Conservation (phyloP, 2,888 invertebrate species). For the Drosophila histrio region DNA sequence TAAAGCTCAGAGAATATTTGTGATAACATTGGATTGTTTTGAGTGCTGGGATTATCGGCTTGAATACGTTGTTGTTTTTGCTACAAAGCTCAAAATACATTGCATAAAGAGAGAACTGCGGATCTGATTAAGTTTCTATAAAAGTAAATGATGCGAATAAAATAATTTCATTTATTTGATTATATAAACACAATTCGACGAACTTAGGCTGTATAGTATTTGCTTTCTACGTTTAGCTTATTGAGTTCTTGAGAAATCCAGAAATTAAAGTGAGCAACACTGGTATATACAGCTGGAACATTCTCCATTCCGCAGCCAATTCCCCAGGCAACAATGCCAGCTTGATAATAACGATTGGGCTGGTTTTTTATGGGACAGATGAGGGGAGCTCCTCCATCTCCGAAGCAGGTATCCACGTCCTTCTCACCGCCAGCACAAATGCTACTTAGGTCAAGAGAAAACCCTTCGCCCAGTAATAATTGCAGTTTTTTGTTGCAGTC, state of each 20-base stretch:
- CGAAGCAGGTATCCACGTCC: constrained; percentile 89
- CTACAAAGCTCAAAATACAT: not conserved
- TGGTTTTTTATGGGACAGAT: constrained; percentile 87
- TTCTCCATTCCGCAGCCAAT: constrained; percentile 88
- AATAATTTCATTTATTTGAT: not conserved
- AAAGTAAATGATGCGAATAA: not conserved
- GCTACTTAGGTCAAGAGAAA: constrained; percentile 86
- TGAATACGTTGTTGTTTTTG: not conserved
- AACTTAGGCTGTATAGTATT: constrained; percentile 18
- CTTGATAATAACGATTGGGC: constrained; percentile 68
- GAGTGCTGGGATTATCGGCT: not conserved
- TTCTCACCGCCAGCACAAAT: constrained; percentile 91
- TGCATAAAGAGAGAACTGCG: not conserved
- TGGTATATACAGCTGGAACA: constrained; percentile 90
- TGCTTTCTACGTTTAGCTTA: not conserved
- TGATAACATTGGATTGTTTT: not conserved
- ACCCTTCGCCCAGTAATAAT: constrained; percentile 85
- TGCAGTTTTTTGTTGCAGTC: constrained; percentile 85
- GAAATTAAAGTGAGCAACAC: constrained; percentile 83
- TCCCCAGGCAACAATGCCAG: constrained; percentile 92
- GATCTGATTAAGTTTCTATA: not conserved
- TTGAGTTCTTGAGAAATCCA: constrained; percentile 25
- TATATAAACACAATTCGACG: not conserved
- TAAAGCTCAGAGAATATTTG: not conserved
- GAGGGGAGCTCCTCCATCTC: constrained; percentile 91